These are phyloP conservation scores for Hecatera dysodea DNA, from an alignment of 2,888 invertebrate genomes.

Conservation along the genomic window DNA sequence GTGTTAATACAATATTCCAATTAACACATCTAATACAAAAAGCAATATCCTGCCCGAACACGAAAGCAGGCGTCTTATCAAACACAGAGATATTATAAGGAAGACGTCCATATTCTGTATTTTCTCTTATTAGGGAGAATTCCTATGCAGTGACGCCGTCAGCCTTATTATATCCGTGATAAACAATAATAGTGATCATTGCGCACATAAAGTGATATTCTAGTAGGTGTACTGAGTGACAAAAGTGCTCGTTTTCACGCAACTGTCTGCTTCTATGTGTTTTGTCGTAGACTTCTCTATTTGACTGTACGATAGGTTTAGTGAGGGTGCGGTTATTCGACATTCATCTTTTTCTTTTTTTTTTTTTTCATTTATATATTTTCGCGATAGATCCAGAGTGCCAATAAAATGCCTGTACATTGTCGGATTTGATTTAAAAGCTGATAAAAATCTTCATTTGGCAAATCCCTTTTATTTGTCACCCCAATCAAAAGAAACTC, in stretches of 20 bases:
- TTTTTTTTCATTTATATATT: too few relatives aligned
- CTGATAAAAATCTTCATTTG: too few relatives aligned
- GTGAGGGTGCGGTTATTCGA: constrained; percentile 51
- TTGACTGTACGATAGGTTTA: constrained; percentile 52
- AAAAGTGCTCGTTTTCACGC: constrained; percentile 75
- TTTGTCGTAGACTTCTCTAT: constrained; percentile 59
- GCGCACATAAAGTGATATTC: constrained; percentile 78
- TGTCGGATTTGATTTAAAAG: too few relatives aligned
- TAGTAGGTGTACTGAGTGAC: constrained; percentile 72
- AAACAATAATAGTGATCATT: constrained; percentile 79
- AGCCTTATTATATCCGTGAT: constrained; percentile 76
- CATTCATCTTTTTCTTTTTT: background rate
- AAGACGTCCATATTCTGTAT: constrained; percentile 51
- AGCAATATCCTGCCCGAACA: constrained; percentile 60
- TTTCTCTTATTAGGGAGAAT: constrained; percentile 72
- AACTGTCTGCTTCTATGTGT: constrained; percentile 69
- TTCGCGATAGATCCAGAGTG: too few relatives aligned
- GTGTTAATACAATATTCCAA: constrained; percentile 57
- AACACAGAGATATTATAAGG: constrained; percentile 43
- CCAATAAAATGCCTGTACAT: too few relatives aligned
- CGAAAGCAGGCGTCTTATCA: constrained; percentile 38
- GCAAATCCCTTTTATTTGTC: too few relatives aligned
- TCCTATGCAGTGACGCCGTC: constrained; percentile 72
- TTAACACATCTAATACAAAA: constrained; percentile 62
- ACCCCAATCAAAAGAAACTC: too few relatives aligned